Evolutionary conservation across 2,113 vertebrate species (phyloP), one percentile per base, ranked within the genome.

Genomic region (Neolamprologus toae): DNA sequence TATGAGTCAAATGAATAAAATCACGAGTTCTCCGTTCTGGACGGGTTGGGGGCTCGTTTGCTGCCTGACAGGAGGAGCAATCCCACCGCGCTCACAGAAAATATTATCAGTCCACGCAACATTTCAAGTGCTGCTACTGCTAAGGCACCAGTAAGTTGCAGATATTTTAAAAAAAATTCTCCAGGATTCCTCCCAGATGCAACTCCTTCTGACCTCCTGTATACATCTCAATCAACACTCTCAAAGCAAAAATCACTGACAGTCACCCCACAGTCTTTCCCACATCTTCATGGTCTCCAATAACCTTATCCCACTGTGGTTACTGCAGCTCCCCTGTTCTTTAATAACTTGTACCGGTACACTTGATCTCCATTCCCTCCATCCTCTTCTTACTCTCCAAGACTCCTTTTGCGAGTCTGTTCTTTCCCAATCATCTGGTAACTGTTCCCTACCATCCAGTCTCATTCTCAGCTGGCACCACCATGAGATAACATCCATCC

Each of bases 121-220:
- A 54, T 19, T 63, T 80, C 55, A 21, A 88, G 80, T 7, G 5
- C 37, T 89, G 26, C 82, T 71, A n/a, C 81, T 73, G 82, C 90
- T 82, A 92, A 94, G 93, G 93, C 94, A 95, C 93, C 86, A 86
- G 82, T 59, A 92, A 92, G 68, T 28, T 73, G 40, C 68, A 73
- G 68, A 26, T 73, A 73, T 45, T 73, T 3, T 0, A 1, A 12
- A 76, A 73, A 12, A 31, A 4, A 5, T 0, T 76, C 40, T 73
- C 40, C 9, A 11, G 21, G 40, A 76, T 76, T 28, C 14, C 9
- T 76, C 23, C 23, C 2, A 47, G 40, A 26, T 47, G 40, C 68
- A 47, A 28, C 40, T 76, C 23, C 2, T 28, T 45, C 40, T 76
- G 40, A 76, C 40, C 40, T 47, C 14, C 40, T 73, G 4, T 28